Evolutionary conservation across 2,797 vertebrate species (phyloP), one percentile per base, ranked within the genome.

Genomic region (Thunnus albacares): DNA sequence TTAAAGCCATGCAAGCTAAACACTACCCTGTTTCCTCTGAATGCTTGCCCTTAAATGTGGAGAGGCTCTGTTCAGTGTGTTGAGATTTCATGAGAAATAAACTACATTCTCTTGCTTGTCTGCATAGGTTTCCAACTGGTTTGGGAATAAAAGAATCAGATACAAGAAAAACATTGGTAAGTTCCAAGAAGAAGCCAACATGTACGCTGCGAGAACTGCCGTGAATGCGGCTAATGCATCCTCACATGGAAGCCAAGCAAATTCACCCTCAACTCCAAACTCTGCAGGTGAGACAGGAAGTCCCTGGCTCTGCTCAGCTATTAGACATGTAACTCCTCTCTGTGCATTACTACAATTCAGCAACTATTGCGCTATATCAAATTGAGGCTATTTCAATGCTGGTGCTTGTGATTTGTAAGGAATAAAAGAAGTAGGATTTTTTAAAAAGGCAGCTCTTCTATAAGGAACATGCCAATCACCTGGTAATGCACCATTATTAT

Each of bases 91-190:
- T 18, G 26, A 62, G 47, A 56, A 85, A 72, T 92, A 85, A 93
- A 85, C 81, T 82, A 80, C 43, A 0, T 65, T 87, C 61, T 89
- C 52, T 82, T 88, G 49, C 90, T 85, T 90, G 75, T 93, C 84
- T 91, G 77, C 79, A 83, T 94, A 99, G 98, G 98, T 99, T 96
- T 99, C 98, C 95, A 99, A 99, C 97, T 99, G 98, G 98, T 99
- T 99, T 95, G 98, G 98, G 96, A 99, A 99, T 96, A 99, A 99
- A 95, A 96, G 98, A 96, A 99, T 99, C 97, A 97, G 98, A 95
- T 99, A 99, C 97, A 99, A 99, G 97, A 99, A 99, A 96, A 99
- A 99, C 97, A 99, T 99, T 94, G 98, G 98, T 96, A 99, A 99
- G 96, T 99, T 99, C 95, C 98, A 99, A 95, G 98, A 99, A 95